These are phyloP conservation scores for Rhagoletis pomonella DNA, from an alignment of 1,140 invertebrate genomes.

Conservation along the genomic window DNA sequence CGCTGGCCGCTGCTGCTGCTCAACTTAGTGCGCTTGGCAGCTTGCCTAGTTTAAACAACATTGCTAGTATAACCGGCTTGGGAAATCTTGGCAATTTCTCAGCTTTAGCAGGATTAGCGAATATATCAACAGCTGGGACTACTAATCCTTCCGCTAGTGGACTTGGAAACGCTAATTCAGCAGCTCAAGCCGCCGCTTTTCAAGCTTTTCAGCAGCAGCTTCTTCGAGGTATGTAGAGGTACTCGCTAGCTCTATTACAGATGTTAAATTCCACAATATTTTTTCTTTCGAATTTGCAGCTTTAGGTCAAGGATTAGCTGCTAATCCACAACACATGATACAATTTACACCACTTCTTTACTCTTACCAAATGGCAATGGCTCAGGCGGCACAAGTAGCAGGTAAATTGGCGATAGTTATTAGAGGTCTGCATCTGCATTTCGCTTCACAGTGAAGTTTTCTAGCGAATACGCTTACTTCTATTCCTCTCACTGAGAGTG, in stretches of 20 bases:
- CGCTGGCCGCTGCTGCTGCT: conserved; percentile 73
- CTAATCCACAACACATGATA: conserved; percentile 86
- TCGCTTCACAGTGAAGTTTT: too few species aligned
- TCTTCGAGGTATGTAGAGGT: conserved; percentile 78
- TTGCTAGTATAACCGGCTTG: conserved; percentile 67
- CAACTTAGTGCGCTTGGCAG: conserved; percentile 70
- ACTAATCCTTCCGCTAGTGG: conserved; percentile 73
- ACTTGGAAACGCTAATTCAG: conserved; percentile 75
- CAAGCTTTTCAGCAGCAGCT: conserved; percentile 87
- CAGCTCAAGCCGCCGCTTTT: conserved; percentile 80
- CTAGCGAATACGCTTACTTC: too few species aligned
- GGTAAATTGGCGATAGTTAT: conserved; percentile 63
- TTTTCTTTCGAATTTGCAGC: conserved; percentile 60
- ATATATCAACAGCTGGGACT: conserved; percentile 72
- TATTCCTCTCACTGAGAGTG: too few species aligned
- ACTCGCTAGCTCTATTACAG: neutral
- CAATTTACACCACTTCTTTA: conserved; percentile 90
- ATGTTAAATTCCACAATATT: neutral
- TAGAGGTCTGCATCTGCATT: too few species aligned
- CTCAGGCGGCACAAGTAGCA: conserved; percentile 81
- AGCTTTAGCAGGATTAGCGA: conserved; percentile 68
- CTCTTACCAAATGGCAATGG: conserved; percentile 90
- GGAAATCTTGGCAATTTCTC: conserved; percentile 71
- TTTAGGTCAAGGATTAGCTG: conserved; percentile 68
- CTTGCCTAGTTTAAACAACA: conserved; percentile 68